Conservation (phyloP, 2,888 invertebrate genomes). For the Melieria picta region DNA sequence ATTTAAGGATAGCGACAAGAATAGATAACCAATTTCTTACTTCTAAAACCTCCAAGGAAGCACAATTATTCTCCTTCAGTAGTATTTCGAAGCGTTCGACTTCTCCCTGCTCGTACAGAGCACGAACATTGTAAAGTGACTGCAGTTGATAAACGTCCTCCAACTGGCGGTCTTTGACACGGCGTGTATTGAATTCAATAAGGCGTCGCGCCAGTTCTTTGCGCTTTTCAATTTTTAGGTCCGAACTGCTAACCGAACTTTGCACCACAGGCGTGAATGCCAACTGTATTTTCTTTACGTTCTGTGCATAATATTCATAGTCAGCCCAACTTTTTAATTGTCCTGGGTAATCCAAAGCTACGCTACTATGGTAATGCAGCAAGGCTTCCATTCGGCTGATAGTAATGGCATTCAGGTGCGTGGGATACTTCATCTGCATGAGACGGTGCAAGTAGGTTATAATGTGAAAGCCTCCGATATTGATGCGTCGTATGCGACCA, state of each 20-base stretch:
- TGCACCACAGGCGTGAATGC: slow-evolving; percentile 74
- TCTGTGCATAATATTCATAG: slow-evolving; percentile 81
- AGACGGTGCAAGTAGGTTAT: slow-evolving; percentile 80
- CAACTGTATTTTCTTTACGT: slow-evolving; percentile 86
- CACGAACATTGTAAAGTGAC: slow-evolving; percentile 79
- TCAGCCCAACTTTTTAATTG: slow-evolving; percentile 85
- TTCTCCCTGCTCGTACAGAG: slow-evolving; percentile 79
- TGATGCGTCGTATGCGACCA: slow-evolving; percentile 80
- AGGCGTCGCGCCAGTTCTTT: slow-evolving; percentile 85
- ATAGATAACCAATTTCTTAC: background rate
- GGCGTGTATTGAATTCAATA: slow-evolving; percentile 89
- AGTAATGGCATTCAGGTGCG: slow-evolving; percentile 87
- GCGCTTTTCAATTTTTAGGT: slow-evolving; percentile 87
- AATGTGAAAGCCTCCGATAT: slow-evolving; percentile 86
- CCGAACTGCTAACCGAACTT: slow-evolving; percentile 77
- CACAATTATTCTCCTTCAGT: slow-evolving; percentile 30
- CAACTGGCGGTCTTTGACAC: slow-evolving; percentile 85
- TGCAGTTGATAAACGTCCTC: slow-evolving; percentile 89
- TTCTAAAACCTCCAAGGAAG: slow-evolving; percentile 17
- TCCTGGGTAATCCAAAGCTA: slow-evolving; percentile 82
- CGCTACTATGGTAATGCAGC: slow-evolving; percentile 80
- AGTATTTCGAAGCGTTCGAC: slow-evolving; percentile 71
- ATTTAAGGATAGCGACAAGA: background rate
- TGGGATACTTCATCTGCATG: slow-evolving; percentile 92
- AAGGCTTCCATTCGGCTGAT: slow-evolving; percentile 88